Conservation (phyloP, 2,888 invertebrate species). For the Eristalinus sepulchralis region DNA sequence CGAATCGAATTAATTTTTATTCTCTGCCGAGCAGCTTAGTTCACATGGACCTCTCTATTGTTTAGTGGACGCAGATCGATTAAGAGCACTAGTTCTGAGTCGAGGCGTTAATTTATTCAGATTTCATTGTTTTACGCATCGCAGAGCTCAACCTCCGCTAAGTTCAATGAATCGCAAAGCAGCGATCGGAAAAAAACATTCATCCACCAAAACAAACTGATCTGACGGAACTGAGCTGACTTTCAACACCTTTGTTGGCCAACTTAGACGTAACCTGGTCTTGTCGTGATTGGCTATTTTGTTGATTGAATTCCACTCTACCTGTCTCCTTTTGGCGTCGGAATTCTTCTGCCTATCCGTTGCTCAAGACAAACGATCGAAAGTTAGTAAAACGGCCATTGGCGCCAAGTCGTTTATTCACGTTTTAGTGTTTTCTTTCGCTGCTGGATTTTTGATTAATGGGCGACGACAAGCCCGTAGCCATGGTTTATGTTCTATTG, state of each 20-base stretch:
- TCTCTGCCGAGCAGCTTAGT: neutral
- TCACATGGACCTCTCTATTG: neutral
- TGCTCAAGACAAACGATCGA: constrained; percentile 6
- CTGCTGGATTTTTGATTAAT: neutral
- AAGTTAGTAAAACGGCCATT: constrained; percentile 3
- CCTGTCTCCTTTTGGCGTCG: neutral
- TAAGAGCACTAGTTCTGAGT: neutral
- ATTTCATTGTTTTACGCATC: neutral
- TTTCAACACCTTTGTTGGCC: neutral
- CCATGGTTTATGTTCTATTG: neutral
- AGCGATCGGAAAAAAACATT: neutral
- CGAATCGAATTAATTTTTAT: neutral
- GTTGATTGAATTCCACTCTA: neutral
- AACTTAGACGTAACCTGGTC: neutral
- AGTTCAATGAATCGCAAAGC: neutral
- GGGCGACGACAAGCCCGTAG: neutral
- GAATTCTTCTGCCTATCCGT: neutral
- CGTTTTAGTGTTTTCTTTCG: neutral
- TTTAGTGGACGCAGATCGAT: neutral
- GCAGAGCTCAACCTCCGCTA: neutral
- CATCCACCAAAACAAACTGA: neutral
- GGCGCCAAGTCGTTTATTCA: constrained; percentile 17
- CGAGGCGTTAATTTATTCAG: neutral
- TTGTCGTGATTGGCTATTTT: neutral
- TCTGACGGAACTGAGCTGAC: no score